These are phyloP conservation scores for Catharus ustulatus DNA, from an alignment of 2,797 vertebrate species.

Conservation along the genomic window DNA sequence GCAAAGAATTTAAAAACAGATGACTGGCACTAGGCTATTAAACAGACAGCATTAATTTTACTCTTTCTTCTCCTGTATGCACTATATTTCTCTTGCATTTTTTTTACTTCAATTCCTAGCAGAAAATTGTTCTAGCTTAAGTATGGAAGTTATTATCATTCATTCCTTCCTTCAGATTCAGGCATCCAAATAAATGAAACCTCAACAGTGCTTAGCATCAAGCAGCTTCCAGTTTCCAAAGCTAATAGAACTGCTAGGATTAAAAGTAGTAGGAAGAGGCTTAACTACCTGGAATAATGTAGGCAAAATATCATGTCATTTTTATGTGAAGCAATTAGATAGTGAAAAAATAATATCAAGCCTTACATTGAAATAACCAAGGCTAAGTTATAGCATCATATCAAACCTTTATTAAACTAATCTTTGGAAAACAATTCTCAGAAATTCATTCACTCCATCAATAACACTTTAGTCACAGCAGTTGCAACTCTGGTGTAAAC, in stretches of 20 bases:
- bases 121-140: slow-evolving; percentile 23
- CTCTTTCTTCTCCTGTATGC: not conserved
- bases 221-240: not conserved
- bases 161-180: not conserved
- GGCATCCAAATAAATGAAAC: slow-evolving; percentile 23
- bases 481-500: slow-evolving; percentile 19
- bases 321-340: not conserved
- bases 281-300: slow-evolving; percentile 7
- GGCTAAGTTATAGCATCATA: not conserved
- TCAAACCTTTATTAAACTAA: slow-evolving; percentile 21
- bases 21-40: not conserved
- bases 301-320: slow-evolving; percentile 7
- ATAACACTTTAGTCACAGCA: not conserved
- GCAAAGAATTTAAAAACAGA: not conserved
- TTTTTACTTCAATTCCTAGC: not conserved
- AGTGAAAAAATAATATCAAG: not conserved
- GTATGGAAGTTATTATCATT: not conserved
- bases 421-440: slow-evolving; percentile 5
- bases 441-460: not conserved
- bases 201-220: slow-evolving; percentile 21
- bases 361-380: slow-evolving; percentile 3
- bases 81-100: not conserved
- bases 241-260: not conserved
- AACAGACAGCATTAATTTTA: not conserved
- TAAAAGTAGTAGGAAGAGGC: not conserved